Base-by-base conservation (phyloP, 92 coral and sea anemone genomes). In the Muricea muricata region DNA sequence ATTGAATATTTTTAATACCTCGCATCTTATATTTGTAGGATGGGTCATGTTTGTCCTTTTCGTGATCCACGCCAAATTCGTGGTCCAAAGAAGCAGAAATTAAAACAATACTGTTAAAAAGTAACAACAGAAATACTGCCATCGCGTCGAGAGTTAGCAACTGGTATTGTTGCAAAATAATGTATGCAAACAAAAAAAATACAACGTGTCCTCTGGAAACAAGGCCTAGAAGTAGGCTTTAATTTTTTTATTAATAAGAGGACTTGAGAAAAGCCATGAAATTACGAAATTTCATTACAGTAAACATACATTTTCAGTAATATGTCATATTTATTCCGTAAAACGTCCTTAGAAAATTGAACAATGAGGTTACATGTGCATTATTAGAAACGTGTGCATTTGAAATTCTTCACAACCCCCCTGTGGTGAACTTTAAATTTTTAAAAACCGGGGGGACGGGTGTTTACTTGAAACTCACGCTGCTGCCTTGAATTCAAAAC, bases 21-120 rank as follows among this genome's bases (percentile, higher is more conserved):
- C 71, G 70, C 71, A 78, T 78, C 37, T 78, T 56, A 63, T 78
- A 78, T 37, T 78, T 78, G 37, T 78, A 78, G 11, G 48, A 35
- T 25, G 83, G 83, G 55, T 78, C 71, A 57, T 78, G 17, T 13
- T 35, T 42, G 12, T 78, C 83, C n/a, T 56, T 33, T 18, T 57
- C 83, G 20, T 57, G 48, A 23, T 78, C 83, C 15, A 78, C 83
- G 1, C 70, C 83, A 39, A 29, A 78, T 37, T 78, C 83, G 8
- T 78, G 15, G 47, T 75, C 65, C 80, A 75, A 54, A 25, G 80
- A 75, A 57, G 65, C 50, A 40, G 26, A 47, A 26, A 75, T 20
- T 14, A 45, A 26, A 9, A 35, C 17, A 47, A 75, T 40, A 47
- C 10, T n/a, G 42, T 10, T 24, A 24, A 75, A 32, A 3, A 75